Conservation (phyloP, 2,888 invertebrate genomes). For the Tinea semifulvella region DNA sequence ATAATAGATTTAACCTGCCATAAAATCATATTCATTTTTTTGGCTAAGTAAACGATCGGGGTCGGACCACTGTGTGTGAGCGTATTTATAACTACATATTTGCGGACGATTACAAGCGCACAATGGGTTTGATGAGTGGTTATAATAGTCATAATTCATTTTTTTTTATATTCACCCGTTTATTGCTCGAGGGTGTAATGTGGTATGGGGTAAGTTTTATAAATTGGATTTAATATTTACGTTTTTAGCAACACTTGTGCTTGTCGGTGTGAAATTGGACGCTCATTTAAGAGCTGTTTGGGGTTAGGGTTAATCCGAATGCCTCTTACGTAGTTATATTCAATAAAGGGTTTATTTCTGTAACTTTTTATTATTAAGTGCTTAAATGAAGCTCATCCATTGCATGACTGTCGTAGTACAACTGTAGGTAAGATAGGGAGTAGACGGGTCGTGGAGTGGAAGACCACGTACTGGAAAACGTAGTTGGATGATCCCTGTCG, state of each 20-base stretch:
- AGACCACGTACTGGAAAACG: no score
- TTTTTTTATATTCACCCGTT: conserved; percentile 31
- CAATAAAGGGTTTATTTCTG: conserved; percentile 1
- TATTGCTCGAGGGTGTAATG: conserved; percentile 40
- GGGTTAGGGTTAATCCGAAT: conserved; percentile 47
- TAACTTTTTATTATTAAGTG: no score
- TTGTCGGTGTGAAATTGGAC: conserved; percentile 57
- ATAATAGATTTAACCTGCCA: conserved; percentile 65
- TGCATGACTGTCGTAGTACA: no score
- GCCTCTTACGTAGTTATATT: conserved; percentile 18
- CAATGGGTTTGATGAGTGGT: conserved; percentile 46
- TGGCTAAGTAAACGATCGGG: conserved; percentile 47
- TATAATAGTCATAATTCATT: conserved; percentile 61
- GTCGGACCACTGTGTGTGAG: conserved; percentile 39
- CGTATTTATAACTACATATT: conserved; percentile 37
- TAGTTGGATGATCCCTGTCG: no score
- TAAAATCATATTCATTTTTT: conserved; percentile 57
- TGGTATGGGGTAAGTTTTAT: conserved; percentile 44
- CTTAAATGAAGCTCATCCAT: no score
- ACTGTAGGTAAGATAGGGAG: no score
- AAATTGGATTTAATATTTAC: conserved; percentile 67
- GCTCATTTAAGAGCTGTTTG: conserved; percentile 46
- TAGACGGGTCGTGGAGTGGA: no score
- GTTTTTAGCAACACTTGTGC: conserved; percentile 47
- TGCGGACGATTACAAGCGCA: conserved; percentile 47